Evolutionary conservation across 64 coral and sea anemone species (phyloP), one percentile per base, ranked within the genome.

Genomic region (Montipora sp.): DNA sequence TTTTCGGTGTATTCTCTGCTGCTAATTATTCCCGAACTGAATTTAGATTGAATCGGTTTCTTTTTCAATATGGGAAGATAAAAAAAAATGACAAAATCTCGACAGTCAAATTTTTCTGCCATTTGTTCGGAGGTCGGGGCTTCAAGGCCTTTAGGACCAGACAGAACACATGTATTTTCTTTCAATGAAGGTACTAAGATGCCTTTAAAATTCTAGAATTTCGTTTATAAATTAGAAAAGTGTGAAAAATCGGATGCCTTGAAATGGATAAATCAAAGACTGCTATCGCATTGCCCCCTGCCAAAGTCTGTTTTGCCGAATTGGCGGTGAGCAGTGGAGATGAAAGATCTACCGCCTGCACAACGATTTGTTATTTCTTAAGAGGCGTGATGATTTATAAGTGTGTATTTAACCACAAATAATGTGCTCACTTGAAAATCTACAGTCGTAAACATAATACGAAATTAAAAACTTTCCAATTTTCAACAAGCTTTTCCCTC

Each of bases 141-240:
- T 63, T 63, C 1, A 16, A 11, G 60, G 60, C 21, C 8, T 81
- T 79, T 93, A 47, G 91, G 91, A 91, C 79, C 11, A 91, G 81
- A 73, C 66, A 81, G 75, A 87, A 84, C 87, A 96, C 93, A 90
- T 79, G 85, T 90, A 93, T 96, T 93, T 89, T 79, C 93, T 96
- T 93, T 96, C 69, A 93, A 86, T 88, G 71, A 15, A 46, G 71
- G 66, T 83, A 83, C 66, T 67, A 68, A 23, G 36, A 36, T 49
- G 63, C 65, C 3, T 85, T 51, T 68, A 70, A 85, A 21, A 20
- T 70, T 4, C 12, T 13, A 47, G 46, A 16, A 20, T 71, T 85
- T 72, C n/a, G 18, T 18, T 24, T 4, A 50, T 19, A 85, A 72
- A 85, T 49, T 75, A 5, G 23, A 20, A 11, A 11, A 85, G 12